Conservation (phyloP, 2,888 invertebrate species). For the Sesamia inferens region DNA sequence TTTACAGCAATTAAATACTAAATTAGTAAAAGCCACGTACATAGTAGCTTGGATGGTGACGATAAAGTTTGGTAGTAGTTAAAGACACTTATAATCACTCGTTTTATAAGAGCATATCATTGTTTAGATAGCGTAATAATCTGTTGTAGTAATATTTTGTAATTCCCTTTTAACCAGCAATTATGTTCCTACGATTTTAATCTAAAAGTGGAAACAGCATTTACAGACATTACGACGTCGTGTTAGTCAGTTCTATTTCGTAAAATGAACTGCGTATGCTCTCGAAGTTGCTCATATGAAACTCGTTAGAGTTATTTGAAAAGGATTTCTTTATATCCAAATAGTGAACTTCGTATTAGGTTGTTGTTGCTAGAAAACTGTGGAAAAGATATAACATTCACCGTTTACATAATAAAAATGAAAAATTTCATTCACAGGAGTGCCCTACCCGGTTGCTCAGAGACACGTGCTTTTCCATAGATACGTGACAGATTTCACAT, state of each 20-base stretch:
- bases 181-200: conserved; percentile 29
- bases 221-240: conserved; percentile 22
- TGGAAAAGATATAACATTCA: background rate
- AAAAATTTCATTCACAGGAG: background rate
- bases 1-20: background rate
- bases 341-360: conserved; percentile 4
- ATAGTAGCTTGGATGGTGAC: background rate
- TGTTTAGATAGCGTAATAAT: conserved; percentile 1
- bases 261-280: conserved; percentile 9
- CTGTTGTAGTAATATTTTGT: conserved; percentile 17
- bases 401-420: background rate
- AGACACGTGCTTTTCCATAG: background rate
- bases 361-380: background rate
- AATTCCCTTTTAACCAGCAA: conserved; percentile 37
- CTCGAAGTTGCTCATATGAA: conserved; percentile 4
- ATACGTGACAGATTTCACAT: conserved; percentile 16
- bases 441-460: background rate
- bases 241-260: conserved; percentile 20
- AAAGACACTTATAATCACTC: conserved; percentile 13
- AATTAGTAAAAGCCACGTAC: background rate
- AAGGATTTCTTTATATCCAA: background rate
- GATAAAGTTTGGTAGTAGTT: background rate
- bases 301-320: conserved; percentile 15
- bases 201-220: conserved; percentile 35
- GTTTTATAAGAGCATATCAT: conserved; percentile 4